Evolutionary conservation across 2,113 vertebrate species (phyloP).

Genomic region (Syngnathus floridae): DNA sequence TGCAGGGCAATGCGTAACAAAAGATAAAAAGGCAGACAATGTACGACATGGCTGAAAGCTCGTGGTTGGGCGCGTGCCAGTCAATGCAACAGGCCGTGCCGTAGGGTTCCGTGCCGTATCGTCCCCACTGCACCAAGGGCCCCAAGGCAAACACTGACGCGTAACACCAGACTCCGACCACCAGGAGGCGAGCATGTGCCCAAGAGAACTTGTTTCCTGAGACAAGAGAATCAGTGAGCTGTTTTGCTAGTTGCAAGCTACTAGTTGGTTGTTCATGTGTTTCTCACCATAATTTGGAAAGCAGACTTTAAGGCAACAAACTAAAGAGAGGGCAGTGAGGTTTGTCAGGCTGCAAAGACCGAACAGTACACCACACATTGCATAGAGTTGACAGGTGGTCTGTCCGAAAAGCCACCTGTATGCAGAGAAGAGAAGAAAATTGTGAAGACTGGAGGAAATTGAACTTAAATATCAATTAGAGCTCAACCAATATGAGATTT

Average conservation of each 20-base stretch:
- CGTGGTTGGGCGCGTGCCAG: constrained; percentile 69
- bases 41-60: constrained; percentile 68
- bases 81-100: constrained; percentile 82
- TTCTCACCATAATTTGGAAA: constrained; percentile 72
- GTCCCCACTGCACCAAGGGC: constrained; percentile 76
- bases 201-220: constrained; percentile 77
- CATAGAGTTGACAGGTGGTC: constrained; percentile 72
- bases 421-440: constrained; percentile 10
- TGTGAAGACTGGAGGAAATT: not conserved
- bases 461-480: not conserved
- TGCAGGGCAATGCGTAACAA: constrained; percentile 78
- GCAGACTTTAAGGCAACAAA: constrained; percentile 86
- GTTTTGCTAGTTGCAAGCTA: not conserved
- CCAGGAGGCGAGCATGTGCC: constrained; percentile 67
- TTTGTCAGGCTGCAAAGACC: constrained; percentile 80
- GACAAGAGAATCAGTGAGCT: constrained; percentile 9
- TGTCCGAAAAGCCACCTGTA: constrained; percentile 80
- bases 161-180: constrained; percentile 75
- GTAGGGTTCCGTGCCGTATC: constrained; percentile 75
- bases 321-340: constrained; percentile 75
- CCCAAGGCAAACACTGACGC: constrained; percentile 72
- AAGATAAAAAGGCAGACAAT: constrained; percentile 77
- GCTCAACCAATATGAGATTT: too few relatives aligned
- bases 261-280: not conserved
- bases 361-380: constrained; percentile 78